Conservation (phyloP, 2,797 vertebrate species). For the Enteromius mattozi region DNA sequence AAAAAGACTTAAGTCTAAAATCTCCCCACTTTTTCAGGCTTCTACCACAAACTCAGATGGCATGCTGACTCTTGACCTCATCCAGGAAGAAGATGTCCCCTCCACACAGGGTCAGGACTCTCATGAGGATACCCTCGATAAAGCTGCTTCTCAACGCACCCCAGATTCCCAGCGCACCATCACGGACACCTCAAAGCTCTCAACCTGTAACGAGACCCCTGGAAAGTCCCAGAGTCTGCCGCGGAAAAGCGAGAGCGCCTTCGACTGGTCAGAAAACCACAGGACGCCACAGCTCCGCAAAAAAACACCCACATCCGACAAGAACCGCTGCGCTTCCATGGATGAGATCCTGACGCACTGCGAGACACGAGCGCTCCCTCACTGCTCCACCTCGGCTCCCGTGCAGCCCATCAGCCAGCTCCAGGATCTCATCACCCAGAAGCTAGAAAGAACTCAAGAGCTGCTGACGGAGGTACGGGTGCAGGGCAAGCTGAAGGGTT, state of each 20-base stretch:
- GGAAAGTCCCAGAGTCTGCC: slow-evolving; percentile 80
- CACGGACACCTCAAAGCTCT: slow-evolving; percentile 70
- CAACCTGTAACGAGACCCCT: slow-evolving; percentile 56
- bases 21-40: slow-evolving; percentile 74
- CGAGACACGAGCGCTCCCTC: slow-evolving; percentile 62
- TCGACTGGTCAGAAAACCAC: slow-evolving; percentile 68
- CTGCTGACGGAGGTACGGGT: slow-evolving; percentile 83
- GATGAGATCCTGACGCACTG: slow-evolving; percentile 87
- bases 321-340: slow-evolving; percentile 90
- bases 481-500: slow-evolving; percentile 72
- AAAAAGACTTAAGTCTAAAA: not conserved
- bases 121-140: slow-evolving; percentile 77
- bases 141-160: slow-evolving; percentile 66
- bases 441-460: slow-evolving; percentile 90
- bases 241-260: slow-evolving; percentile 61
- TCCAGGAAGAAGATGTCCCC: slow-evolving; percentile 86
- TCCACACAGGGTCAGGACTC: slow-evolving; percentile 66
- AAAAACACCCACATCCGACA: slow-evolving; percentile 68
- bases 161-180: slow-evolving; percentile 74
- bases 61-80: slow-evolving; percentile 92
- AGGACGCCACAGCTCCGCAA: slow-evolving; percentile 80
- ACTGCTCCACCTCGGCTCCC: slow-evolving; percentile 42
- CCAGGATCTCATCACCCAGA: slow-evolving; percentile 88
- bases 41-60: slow-evolving; percentile 91
- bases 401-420: slow-evolving; percentile 76